These are phyloP conservation scores for Drosophila santomea DNA, from an alignment of 1,140 invertebrate species.

Conservation along the genomic window DNA sequence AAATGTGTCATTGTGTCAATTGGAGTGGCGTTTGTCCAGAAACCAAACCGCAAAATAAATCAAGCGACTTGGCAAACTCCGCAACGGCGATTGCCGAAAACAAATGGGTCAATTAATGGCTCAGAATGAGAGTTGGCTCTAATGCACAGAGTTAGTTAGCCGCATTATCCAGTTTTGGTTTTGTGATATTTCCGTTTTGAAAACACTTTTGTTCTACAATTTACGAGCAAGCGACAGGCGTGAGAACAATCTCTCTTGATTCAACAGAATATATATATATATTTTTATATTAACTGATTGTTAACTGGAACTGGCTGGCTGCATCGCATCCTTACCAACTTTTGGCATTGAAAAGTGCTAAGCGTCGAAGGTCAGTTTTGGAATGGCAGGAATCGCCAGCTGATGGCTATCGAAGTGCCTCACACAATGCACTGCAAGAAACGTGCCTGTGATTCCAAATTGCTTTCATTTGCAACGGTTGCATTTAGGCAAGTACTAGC, in stretches of 20 bases:
- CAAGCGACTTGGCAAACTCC: constrained; percentile 17
- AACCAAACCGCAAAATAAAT: constrained; percentile 59
- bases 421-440: neutral
- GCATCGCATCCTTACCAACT: constrained; percentile 54
- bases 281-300: neutral
- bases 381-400: constrained; percentile 20
- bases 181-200: constrained; percentile 49
- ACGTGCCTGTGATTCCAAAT: too few species aligned
- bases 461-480: neutral
- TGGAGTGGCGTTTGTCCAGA: constrained; percentile 38
- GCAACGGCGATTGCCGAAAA: constrained; percentile 15
- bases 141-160: neutral
- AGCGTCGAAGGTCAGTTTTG: constrained; percentile 30
- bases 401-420: constrained; percentile 3
- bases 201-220: constrained; percentile 53
- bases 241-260: constrained; percentile 49
- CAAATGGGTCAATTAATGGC: constrained; percentile 42
- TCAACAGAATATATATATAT: neutral
- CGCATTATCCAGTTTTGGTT: constrained; percentile 36
- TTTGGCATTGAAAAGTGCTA: constrained; percentile 54
- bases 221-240: constrained; percentile 57
- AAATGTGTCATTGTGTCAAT: constrained; percentile 83
- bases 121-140: constrained; percentile 2
- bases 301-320: constrained; percentile 25
- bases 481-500: neutral